phyloP scores from a whole-genome alignment of 2,888 invertebrate species.

The Argyra leucocephala region DNA sequence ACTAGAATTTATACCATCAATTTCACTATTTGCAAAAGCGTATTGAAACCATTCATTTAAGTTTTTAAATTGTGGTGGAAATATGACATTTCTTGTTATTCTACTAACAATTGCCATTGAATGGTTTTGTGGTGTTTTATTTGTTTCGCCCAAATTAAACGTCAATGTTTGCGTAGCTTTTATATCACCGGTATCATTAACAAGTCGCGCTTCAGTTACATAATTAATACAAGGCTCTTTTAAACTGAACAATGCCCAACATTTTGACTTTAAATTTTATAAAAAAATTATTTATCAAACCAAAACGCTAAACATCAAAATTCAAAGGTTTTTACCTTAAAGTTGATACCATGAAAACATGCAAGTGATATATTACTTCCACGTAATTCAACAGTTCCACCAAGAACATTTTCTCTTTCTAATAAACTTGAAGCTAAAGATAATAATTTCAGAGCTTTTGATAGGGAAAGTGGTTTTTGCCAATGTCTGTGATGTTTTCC shows the following conservation, averaged over 20 bases:
- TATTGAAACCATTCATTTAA: conserved; percentile 95
- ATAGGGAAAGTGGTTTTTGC: conserved; percentile 77
- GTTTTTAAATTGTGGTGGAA: conserved; percentile 91
- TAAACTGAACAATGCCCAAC: conserved; percentile 91
- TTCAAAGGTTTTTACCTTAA: conserved; percentile 48
- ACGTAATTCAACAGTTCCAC: conserved; percentile 80
- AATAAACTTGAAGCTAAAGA: conserved; percentile 61
- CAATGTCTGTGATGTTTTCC: conserved; percentile 85
- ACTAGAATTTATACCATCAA: conserved; percentile 61
- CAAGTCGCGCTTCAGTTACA: conserved; percentile 85
- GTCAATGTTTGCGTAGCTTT: conserved; percentile 85
- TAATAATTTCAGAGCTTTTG: conserved; percentile 70
- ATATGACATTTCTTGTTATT: conserved; percentile 80
- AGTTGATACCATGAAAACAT: conserved; percentile 95
- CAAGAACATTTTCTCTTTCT: conserved; percentile 65
- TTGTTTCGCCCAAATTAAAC: conserved; percentile 71
- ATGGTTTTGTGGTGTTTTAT: conserved; percentile 61
- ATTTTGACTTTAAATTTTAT: conserved; percentile 54
- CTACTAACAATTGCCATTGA: conserved; percentile 92
- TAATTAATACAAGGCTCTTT: conserved; percentile 88
- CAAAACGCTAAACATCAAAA: not conserved
- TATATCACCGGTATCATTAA: conserved; percentile 61
- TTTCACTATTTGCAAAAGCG: conserved; percentile 87
- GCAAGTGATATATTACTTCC: conserved; percentile 87
- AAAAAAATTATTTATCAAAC: not conserved